Conservation (phyloP, 2,113 vertebrate genomes). For the Gymnocephalus cernua region DNA sequence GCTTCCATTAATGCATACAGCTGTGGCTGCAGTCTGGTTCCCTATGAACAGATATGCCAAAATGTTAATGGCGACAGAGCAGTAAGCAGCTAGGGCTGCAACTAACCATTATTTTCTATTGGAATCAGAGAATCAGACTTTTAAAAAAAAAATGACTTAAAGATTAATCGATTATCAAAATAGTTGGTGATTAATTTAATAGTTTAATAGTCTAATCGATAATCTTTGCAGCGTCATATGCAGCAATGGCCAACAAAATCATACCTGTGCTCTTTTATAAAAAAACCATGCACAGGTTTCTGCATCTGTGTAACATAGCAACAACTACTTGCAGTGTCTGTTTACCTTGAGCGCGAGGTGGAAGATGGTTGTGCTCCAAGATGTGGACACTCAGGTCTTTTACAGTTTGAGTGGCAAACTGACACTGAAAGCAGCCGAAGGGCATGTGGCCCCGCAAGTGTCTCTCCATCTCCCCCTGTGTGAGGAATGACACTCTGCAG, state of each 20-base stretch:
- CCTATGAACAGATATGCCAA: constrained; percentile 31
- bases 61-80: background rate
- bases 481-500: constrained; percentile 84
- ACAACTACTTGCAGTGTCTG: background rate
- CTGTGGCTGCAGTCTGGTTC: background rate
- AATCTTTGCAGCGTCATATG: no score
- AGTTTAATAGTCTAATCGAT: no score
- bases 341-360: constrained; percentile 37
- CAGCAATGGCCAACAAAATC: background rate
- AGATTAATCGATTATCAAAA: no score
- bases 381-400: constrained; percentile 86
- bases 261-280: background rate
- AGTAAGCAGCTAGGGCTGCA: background rate
- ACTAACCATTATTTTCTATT: no score
- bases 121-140: no score
- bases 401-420: constrained; percentile 83
- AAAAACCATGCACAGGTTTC: background rate
- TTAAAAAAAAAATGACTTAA: no score
- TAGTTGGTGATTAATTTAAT: no score
- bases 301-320: background rate
- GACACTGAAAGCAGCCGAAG: constrained; percentile 86
- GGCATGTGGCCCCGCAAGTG: constrained; percentile 85
- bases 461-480: constrained; percentile 83
- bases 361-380: constrained; percentile 67
- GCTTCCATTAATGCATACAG: background rate